Percentiles rank a stretch among this genome's conserved stretches.
Conservation (phyloP, 2,888 invertebrate genomes). For the Cantharis flavilabris region DNA sequence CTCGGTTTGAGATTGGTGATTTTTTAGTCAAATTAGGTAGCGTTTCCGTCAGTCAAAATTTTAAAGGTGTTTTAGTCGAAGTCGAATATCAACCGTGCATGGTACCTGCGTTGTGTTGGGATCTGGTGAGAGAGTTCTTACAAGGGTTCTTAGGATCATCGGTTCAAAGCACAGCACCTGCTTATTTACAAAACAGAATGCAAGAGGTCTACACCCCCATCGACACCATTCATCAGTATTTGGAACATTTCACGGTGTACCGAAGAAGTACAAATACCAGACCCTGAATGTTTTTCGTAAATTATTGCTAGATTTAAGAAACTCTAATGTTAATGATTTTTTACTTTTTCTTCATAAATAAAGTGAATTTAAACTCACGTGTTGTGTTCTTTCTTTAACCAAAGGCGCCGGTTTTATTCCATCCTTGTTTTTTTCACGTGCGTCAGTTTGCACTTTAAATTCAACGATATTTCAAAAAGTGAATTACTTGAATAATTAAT, state of each 20-base stretch:
- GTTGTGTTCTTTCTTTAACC: neutral
- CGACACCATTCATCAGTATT: conserved; percentile 91
- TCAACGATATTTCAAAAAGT: neutral
- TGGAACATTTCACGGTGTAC: conserved; percentile 90
- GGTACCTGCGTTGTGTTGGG: conserved; percentile 88
- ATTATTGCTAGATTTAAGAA: neutral
- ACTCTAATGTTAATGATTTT: neutral
- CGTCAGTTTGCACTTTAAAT: neutral
- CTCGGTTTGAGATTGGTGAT: conserved; percentile 85
- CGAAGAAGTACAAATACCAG: conserved; percentile 71
- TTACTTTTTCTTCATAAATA: neutral
- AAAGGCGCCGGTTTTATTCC: neutral
- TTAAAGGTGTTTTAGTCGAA: conserved; percentile 92
- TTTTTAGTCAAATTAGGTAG: conserved; percentile 93
- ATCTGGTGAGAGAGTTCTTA: conserved; percentile 86
- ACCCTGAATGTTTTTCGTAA: neutral
- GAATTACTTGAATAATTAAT: neutral
- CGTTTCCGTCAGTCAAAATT: conserved; percentile 89
- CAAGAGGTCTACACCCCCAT: conserved; percentile 87
- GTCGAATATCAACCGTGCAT: conserved; percentile 92
- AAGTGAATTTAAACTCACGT: neutral
- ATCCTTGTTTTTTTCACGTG: neutral
- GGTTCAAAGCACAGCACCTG: conserved; percentile 74
- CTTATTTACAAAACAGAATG: conserved; percentile 74
- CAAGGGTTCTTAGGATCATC: conserved; percentile 85